phyloP scores from a whole-genome alignment of 2,888 invertebrate species.

The Callimorpha dominula region DNA sequence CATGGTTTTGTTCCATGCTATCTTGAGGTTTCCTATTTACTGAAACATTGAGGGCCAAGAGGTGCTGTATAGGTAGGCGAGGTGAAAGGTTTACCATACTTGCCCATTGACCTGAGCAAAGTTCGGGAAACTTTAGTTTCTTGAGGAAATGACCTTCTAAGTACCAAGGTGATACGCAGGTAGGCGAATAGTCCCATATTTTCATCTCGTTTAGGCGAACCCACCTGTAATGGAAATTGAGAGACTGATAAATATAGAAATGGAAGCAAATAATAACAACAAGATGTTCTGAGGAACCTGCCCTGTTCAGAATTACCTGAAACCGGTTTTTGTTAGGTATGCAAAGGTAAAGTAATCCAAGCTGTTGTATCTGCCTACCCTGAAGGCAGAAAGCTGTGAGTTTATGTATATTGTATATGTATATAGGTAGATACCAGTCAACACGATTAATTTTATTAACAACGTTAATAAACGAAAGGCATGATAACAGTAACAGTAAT shows the following conservation, averaged over 20 bases:
- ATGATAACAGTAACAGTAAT: too few species aligned
- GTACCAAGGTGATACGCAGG: slow-evolving; percentile 91
- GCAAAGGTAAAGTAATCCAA: too few species aligned
- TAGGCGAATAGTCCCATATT: slow-evolving; percentile 90
- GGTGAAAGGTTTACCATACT: slow-evolving; percentile 91
- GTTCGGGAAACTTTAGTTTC: slow-evolving; percentile 90
- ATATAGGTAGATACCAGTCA: too few species aligned
- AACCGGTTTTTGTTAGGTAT: too few species aligned
- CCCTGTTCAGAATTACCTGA: too few species aligned
- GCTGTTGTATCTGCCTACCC: too few species aligned
- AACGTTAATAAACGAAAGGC: too few species aligned
- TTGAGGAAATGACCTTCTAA: slow-evolving; percentile 90
- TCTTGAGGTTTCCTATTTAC: slow-evolving; percentile 83
- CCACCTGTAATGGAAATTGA: slow-evolving; percentile 84
- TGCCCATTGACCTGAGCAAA: slow-evolving; percentile 93
- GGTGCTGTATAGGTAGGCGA: slow-evolving; percentile 87
- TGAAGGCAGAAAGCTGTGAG: too few species aligned
- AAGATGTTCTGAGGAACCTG: too few species aligned
- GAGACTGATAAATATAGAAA: neutral
- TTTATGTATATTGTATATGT: too few species aligned
- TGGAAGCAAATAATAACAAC: too few species aligned
- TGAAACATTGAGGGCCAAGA: slow-evolving; percentile 80
- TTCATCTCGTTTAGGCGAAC: slow-evolving; percentile 88
- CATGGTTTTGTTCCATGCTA: slow-evolving; percentile 81
- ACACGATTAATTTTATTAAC: too few species aligned